Evolutionary conservation across 2,888 invertebrate species (phyloP).

Genomic region (Oligia latruncula): DNA sequence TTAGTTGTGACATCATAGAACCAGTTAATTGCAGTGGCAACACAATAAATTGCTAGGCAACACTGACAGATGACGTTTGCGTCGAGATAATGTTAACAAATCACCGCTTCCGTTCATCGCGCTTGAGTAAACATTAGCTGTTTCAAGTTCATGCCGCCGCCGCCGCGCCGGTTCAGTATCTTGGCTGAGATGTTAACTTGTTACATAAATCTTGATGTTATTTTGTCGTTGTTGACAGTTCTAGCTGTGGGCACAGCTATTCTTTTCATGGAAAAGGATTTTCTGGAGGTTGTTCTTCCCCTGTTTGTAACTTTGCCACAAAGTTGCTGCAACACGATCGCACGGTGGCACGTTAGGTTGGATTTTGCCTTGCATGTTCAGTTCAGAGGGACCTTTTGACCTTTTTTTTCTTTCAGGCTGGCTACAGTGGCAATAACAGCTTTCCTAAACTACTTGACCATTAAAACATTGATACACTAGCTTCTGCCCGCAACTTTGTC

Average conservation of each 20-base stretch:
- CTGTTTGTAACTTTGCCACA: neutral
- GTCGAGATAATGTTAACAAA: constrained; percentile 35
- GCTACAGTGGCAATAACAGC: neutral
- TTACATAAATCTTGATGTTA: neutral
- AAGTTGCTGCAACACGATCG: neutral
- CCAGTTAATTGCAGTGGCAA: constrained; percentile 39
- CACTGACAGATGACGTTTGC: constrained; percentile 34
- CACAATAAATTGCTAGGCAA: constrained; percentile 34
- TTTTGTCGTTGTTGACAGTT: neutral
- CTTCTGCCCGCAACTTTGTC: too few species aligned
- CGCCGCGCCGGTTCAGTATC: neutral
- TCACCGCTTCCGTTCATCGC: constrained; percentile 22
- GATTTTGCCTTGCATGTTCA: neutral
- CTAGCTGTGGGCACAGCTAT: neutral
- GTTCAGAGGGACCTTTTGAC: neutral
- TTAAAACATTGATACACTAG: neutral
- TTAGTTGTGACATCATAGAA: constrained; percentile 8
- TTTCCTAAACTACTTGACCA: neutral
- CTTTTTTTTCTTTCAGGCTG: neutral
- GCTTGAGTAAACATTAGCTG: constrained; percentile 33
- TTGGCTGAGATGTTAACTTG: neutral
- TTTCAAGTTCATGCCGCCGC: constrained; percentile 27
- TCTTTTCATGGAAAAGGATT: neutral
- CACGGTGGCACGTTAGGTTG: neutral
- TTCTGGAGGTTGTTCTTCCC: neutral